These are phyloP conservation scores for Drepanosiphum platanoidis DNA, from an alignment of 2,888 invertebrate genomes.

Conservation along the genomic window DNA sequence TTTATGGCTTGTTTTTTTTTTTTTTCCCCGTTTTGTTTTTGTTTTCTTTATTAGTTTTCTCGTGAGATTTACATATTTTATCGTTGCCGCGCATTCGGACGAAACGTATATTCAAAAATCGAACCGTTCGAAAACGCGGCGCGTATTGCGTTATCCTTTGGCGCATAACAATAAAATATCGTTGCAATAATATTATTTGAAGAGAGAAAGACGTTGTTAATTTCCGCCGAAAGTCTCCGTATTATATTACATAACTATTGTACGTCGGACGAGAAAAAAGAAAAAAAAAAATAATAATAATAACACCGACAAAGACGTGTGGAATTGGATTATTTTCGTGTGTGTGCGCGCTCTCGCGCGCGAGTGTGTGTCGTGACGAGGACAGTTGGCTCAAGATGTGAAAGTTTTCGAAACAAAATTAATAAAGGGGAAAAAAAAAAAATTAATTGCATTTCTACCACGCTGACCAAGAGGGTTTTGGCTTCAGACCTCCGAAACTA, in stretches of 20 bases:
- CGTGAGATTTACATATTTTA: slow-evolving; percentile 41
- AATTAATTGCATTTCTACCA: slow-evolving; percentile 42
- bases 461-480: slow-evolving; percentile 25
- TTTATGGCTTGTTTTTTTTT: not conserved
- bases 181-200: not conserved
- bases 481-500: slow-evolving; percentile 38
- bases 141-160: too few species aligned
- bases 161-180: too few species aligned
- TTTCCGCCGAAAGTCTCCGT: not conserved
- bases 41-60: slow-evolving; percentile 9
- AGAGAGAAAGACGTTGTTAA: not conserved
- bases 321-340: slow-evolving; percentile 32
- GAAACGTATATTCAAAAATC: slow-evolving; percentile 25
- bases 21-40: too few species aligned
- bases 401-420: slow-evolving; percentile 53
- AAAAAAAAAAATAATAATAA: not conserved
- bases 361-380: not conserved
- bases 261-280: not conserved
- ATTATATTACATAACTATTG: slow-evolving; percentile 17
- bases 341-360: too few species aligned
- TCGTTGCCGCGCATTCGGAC: not conserved
- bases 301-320: not conserved
- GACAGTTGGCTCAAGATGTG: slow-evolving; percentile 49
- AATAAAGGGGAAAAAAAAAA: slow-evolving; percentile 28
- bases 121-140: not conserved